These are phyloP conservation scores for Lydus trimaculatus DNA, from an alignment of 2,888 invertebrate species.

Conservation along the genomic window DNA sequence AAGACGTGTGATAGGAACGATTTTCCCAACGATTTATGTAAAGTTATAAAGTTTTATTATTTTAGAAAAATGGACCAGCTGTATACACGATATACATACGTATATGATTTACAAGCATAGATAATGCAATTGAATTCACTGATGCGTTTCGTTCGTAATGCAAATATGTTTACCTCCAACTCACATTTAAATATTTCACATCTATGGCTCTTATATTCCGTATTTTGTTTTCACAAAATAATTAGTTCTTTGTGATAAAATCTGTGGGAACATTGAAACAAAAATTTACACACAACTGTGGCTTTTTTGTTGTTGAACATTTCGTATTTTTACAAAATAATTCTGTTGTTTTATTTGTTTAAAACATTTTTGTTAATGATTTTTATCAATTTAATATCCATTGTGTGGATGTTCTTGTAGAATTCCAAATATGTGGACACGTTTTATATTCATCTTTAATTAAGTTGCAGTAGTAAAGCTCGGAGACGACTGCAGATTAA, in stretches of 20 bases:
- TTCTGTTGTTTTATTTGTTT: no score
- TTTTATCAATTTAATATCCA: no score
- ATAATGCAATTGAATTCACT: conserved; percentile 45
- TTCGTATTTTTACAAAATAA: not conserved
- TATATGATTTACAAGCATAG: conserved; percentile 40
- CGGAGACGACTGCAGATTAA: conserved; percentile 41
- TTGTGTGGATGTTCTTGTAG: not conserved
- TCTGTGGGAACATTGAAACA: not conserved
- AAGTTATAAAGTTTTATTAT: no score
- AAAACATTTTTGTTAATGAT: no score
- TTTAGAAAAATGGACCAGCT: no score
- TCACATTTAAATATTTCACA: conserved; percentile 19
- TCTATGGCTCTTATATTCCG: not conserved
- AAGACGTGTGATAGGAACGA: no score
- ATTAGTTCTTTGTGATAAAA: not conserved
- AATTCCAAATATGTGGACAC: not conserved
- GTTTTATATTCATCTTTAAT: not conserved
- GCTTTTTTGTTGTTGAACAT: not conserved
- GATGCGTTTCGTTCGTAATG: conserved; percentile 45
- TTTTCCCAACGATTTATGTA: no score
- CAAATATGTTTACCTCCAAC: conserved; percentile 36
- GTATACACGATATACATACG: not conserved
- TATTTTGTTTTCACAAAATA: not conserved
- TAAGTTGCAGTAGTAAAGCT: not conserved
- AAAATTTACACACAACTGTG: not conserved